Base-by-base conservation (phyloP, 2,888 invertebrate genomes). In the Seira musarum region DNA sequence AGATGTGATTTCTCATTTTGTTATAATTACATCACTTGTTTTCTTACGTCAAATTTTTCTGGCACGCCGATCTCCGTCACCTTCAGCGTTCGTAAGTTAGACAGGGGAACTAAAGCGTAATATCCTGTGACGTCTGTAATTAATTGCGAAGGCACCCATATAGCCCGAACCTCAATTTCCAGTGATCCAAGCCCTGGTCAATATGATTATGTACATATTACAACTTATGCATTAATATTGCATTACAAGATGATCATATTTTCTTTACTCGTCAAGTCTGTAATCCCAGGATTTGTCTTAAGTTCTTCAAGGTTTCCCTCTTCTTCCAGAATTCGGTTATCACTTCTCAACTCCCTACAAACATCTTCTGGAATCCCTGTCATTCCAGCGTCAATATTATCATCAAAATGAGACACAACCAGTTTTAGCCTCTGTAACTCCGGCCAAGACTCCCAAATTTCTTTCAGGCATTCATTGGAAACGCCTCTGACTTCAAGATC, bases 111-210 rank as follows among this genome's bases (percentile, higher is more conserved):
- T 19, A 85, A 80, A 0, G 84, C 82, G 19, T 81, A 80, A 25
- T 83, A 84, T n/a, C 83, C 85, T 1, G 84, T 80, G 8, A 85
- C 71, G 66, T 85, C 84, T 5, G 85, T 85, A 21, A 85, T 80
- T n/a, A 81, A 22, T 17, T 80, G 71, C 6, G 76, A 81, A 6
- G 81, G 82, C 21, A 79, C 77, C 82, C 82, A 82, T 68, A 82
- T 80, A 6, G 82, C 76, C 21, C 82, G 72, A 35, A 80, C 80
- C 64, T 82, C 82, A 3, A 82, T 64, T 73, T 82, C 80, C 13
- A 82, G 30, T 0, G 70, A 63, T 6, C 72, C 71, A 2, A 83
- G 57, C 63, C n/a, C 83, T 83, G 35, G 0, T n/a, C 3, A 13
- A 53, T n/a, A 53, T 8, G 13, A 40, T 21, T 60, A 21, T 46